Evolutionary conservation across 2,888 invertebrate genomes (phyloP).

Genomic region (Spisula solida): DNA sequence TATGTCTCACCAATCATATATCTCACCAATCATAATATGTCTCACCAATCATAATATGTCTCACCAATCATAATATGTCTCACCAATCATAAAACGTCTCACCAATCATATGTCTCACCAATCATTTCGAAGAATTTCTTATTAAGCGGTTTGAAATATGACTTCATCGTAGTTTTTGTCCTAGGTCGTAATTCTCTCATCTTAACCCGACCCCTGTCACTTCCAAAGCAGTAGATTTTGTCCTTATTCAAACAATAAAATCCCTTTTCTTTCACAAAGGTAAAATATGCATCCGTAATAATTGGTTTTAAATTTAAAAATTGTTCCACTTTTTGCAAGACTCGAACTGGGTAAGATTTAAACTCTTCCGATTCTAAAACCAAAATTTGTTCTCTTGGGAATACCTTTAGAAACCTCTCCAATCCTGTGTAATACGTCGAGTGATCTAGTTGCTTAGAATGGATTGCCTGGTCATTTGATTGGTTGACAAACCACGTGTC

Average conservation of each 20-base stretch:
- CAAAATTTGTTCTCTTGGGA: constrained; percentile 17
- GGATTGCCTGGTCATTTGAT: not conserved
- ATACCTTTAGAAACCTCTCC: constrained; percentile 12
- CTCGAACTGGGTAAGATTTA: not conserved
- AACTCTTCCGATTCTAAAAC: constrained; percentile 30
- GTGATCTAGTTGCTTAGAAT: not conserved
- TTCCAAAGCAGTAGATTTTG: constrained; percentile 10
- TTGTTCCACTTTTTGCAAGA: constrained; percentile 25
- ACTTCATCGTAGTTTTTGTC: not conserved
- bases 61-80: no score
- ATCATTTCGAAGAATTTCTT: constrained; percentile 24
- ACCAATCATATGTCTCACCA: constrained; percentile 10
- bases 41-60: no score
- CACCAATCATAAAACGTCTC: no score
- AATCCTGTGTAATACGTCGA: constrained; percentile 4
- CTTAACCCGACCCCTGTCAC: constrained; percentile 20
- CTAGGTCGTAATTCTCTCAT: not conserved
- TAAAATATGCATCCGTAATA: not conserved
- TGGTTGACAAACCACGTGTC: not conserved
- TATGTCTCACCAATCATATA: no score
- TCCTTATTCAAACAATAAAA: constrained; percentile 22
- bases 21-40: no score
- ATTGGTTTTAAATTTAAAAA: constrained; percentile 23
- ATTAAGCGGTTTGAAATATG: constrained; percentile 33
- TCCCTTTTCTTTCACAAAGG: not conserved